Percentiles rank a stretch among this genome's conserved stretches.
phyloP scores from a whole-genome alignment of 2,113 vertebrate species.

The Nematolebias whitei region DNA sequence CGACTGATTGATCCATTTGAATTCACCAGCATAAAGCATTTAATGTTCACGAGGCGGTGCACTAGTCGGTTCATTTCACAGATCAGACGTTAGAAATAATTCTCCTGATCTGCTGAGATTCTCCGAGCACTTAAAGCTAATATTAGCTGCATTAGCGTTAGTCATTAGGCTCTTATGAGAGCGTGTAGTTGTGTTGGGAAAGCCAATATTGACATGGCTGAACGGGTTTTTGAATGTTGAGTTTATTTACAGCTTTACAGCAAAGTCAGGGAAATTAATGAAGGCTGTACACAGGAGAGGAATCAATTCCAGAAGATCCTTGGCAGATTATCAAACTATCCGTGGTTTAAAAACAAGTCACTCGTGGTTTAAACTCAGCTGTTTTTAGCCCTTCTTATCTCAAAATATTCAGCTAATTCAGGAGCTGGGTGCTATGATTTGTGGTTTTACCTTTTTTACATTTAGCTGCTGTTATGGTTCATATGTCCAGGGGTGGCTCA shows the following conservation, averaged over 20 bases:
- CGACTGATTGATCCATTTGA: not conserved
- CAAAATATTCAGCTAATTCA: no score
- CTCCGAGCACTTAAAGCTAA: not conserved
- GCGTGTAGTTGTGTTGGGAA: conserved; percentile 13
- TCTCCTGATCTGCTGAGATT: conserved; percentile 6
- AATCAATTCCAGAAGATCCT: conserved; percentile 51
- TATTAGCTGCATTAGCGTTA: conserved; percentile 19
- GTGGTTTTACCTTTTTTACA: no score
- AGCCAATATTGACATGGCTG: conserved; percentile 45
- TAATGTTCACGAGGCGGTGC: not conserved
- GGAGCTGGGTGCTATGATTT: no score
- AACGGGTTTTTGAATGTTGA: conserved; percentile 39
- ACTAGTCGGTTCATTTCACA: not conserved
- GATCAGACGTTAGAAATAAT: conserved; percentile 2
- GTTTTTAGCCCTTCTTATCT: not conserved
- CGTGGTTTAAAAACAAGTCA: conserved; percentile 35
- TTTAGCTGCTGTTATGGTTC: no score
- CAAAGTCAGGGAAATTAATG: conserved; percentile 41
- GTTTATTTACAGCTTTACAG: conserved; percentile 45
- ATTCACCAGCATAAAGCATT: not conserved
- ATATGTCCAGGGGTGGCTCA: no score
- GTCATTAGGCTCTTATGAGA: conserved; percentile 7
- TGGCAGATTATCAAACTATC: conserved; percentile 43
- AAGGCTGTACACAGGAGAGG: conserved; percentile 25
- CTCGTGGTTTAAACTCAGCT: conserved; percentile 8